Evolutionary conservation across 64 coral and sea anemone genomes (phyloP), one percentile per base, ranked within the genome.

Genomic region (Platygyra sinensis): DNA sequence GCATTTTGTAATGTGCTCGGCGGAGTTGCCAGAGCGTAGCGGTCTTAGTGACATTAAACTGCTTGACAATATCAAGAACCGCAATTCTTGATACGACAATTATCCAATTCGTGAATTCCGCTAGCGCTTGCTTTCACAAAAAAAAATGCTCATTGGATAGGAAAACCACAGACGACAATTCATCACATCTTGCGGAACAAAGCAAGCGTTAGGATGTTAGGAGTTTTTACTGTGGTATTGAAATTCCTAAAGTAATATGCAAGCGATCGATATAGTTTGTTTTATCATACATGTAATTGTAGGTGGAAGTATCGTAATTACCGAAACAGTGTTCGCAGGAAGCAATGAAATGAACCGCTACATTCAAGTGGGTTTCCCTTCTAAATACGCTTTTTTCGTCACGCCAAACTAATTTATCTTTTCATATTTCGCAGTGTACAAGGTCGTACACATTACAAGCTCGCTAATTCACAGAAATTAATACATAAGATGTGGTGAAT

Each of bases 271-370:
- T 62, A 5, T 18, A 25, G 50, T 50, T 12, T 28, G 42, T 78
- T 52, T 78, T 24, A 52, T n/a, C 64, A 25, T 67, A 5, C 38
- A 39, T 39, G 62, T 52, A 55, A 69, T 42, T 15, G 81, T 84
- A 16, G 63, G 24, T 38, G 74, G 81, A 82, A 82, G 6, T 69
- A 52, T 24, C 19, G 18, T 36, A 84, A 84, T 84, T 69, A 84
- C 19, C 62, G 33, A 84, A 84, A 67, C 18, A 32, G 33, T 84
- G 61, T 69, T 84, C 62, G 63, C 81, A 84, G 81, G 81, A 84
- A 84, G 36, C 62, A 71, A 10, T 69, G 19, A 84, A 24, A 69
- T 72, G 65, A 42, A 25, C 11, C n/a, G n/a, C n/a, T 69, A 71
- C 38, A 67, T 67, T 60, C 22, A 31, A n/a, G 7, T 67, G 33